Percentiles rank a stretch among this genome's conserved stretches.
phyloP scores from a whole-genome alignment of 2,888 invertebrate genomes.

The Theretra japonica region DNA sequence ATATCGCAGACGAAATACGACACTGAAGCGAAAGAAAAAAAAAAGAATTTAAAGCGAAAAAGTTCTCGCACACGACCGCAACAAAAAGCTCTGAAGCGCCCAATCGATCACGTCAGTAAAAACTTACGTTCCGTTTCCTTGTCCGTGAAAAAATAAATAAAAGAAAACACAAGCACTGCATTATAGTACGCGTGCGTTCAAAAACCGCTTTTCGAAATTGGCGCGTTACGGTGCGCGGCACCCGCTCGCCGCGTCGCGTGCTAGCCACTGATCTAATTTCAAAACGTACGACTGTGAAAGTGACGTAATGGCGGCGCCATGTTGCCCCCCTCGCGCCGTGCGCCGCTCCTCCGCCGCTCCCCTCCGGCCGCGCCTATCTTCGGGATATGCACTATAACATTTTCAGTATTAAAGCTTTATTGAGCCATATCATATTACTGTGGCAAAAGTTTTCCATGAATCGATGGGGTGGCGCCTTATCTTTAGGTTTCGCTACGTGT shows the following conservation, averaged over 20 bases:
- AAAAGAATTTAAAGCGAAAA: constrained; percentile 53
- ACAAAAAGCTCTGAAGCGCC: constrained; percentile 61
- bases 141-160: constrained; percentile 48
- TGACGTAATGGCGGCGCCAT: constrained; percentile 81
- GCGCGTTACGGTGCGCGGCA: constrained; percentile 38
- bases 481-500: constrained; percentile 19
- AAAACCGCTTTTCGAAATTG: constrained; percentile 48
- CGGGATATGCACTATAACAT: constrained; percentile 78
- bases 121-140: constrained; percentile 64
- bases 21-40: constrained; percentile 43
- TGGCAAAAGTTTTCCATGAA: constrained; percentile 49
- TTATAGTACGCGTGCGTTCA: constrained; percentile 58
- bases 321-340: constrained; percentile 62
- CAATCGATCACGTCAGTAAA: constrained; percentile 59
- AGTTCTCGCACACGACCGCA: constrained; percentile 47
- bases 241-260: constrained; percentile 60
- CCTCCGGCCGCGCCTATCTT: constrained; percentile 66
- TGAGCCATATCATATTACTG: constrained; percentile 51
- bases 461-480: constrained; percentile 43
- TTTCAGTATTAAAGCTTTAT: constrained; percentile 66
- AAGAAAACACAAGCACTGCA: constrained; percentile 57
- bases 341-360: constrained; percentile 52
- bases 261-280: constrained; percentile 81
- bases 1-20: constrained; percentile 51
- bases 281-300: constrained; percentile 76